Percentiles rank a stretch among this genome's conserved stretches.
These are phyloP conservation scores for Acropora tenuis DNA, from an alignment of 64 coral and sea anemone species.

Conservation along the genomic window DNA sequence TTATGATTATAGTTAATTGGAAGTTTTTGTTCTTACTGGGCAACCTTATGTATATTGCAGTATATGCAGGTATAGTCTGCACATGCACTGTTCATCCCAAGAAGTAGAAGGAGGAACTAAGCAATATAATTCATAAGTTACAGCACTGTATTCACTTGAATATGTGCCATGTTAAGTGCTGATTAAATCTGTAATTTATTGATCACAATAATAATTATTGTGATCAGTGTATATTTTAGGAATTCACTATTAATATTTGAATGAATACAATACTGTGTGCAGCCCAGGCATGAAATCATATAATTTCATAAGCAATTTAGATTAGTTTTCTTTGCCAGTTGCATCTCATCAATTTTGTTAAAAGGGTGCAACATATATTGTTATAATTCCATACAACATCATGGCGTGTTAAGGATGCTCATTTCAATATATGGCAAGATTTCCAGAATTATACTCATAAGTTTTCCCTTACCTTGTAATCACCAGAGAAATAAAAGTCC, in stretches of 20 bases:
- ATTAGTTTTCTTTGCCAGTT: conserved; percentile 14
- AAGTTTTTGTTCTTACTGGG: neutral
- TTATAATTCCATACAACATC: no score
- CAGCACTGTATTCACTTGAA: neutral
- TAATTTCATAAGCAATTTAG: no score
- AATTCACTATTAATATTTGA: no score
- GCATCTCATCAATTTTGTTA: conserved; percentile 14
- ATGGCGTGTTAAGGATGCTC: no score
- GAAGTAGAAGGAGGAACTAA: neutral
- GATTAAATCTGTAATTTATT: no score
- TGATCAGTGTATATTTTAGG: no score
- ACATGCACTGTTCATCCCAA: neutral
- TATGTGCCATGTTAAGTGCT: neutral
- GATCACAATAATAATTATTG: no score
- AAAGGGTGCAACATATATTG: no score
- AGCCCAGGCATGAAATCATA: conserved; percentile 17
- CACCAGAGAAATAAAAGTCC: conserved; percentile 39
- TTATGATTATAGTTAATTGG: neutral
- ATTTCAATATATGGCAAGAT: no score
- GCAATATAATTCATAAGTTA: neutral
- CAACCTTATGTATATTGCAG: neutral
- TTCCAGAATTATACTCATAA: neutral
- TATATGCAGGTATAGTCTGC: neutral
- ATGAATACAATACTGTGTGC: neutral
- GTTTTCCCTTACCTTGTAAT: conserved; percentile 40